Percentiles rank a stretch among this genome's conserved stretches.
phyloP scores from a whole-genome alignment of 2,888 invertebrate species.

The Belgica antarctica region DNA sequence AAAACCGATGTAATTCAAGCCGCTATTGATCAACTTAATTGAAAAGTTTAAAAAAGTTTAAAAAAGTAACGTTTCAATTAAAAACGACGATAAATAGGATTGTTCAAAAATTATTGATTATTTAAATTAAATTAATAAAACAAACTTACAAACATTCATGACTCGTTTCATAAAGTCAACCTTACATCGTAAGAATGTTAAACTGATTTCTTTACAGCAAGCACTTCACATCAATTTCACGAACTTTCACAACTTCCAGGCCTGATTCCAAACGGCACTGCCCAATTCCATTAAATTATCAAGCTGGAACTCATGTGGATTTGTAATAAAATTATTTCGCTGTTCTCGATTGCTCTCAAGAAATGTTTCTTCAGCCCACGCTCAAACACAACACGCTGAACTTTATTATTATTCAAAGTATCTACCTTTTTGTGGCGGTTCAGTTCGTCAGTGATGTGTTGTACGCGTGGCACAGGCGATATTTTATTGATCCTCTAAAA shows the following conservation, averaged over 20 bases:
- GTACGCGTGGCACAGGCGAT: constrained; percentile 6
- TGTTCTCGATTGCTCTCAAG: constrained; percentile 16
- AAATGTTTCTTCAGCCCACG: constrained; percentile 36
- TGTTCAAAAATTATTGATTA: neutral
- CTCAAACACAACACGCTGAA: constrained; percentile 14
- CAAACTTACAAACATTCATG: too few species aligned
- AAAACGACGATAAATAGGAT: too few species aligned
- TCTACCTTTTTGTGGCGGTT: constrained; percentile 1
- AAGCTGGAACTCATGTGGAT: constrained; percentile 33
- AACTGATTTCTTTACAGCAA: too few species aligned
- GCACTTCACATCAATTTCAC: too few species aligned
- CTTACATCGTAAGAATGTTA: too few species aligned
- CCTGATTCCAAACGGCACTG: too few species aligned
- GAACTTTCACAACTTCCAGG: too few species aligned
- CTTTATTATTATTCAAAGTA: constrained; percentile 19
- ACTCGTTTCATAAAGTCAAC: too few species aligned
- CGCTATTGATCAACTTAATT: too few species aligned
- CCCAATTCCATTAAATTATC: constrained; percentile 1
- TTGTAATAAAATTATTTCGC: constrained; percentile 39
- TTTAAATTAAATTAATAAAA: neutral
- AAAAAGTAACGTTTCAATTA: too few species aligned
- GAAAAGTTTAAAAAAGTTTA: too few species aligned
- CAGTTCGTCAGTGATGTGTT: neutral
- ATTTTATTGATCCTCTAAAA: constrained; percentile 36
- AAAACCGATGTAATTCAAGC: too few species aligned